Percentiles rank a stretch among this genome's conserved stretches.
phyloP scores from a whole-genome alignment of 2,797 vertebrate species.

The Picus viridis region DNA sequence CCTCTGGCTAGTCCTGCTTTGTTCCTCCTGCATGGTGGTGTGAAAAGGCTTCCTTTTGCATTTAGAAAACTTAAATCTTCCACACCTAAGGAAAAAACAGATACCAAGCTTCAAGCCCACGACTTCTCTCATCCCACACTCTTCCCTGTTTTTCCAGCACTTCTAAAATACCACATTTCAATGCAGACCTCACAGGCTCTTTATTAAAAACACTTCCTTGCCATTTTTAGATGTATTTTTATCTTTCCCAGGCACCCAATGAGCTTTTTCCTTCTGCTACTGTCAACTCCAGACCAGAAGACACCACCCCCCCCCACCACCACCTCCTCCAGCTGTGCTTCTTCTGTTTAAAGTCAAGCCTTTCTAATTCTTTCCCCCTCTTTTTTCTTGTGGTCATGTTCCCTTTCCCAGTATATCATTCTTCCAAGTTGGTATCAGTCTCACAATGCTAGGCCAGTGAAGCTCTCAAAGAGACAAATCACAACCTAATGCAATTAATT shows the following conservation, averaged over 20 bases:
- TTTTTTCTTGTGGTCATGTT: not conserved
- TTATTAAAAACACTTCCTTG: not conserved
- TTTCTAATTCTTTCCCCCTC: not conserved
- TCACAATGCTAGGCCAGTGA: not conserved
- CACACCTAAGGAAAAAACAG: conserved; percentile 17
- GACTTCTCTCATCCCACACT: conserved; percentile 42
- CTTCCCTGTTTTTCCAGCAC: conserved; percentile 9
- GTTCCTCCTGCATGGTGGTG: not conserved
- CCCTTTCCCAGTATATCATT: not conserved
- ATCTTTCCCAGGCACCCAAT: not conserved
- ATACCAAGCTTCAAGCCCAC: conserved; percentile 43
- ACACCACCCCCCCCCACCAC: not conserved
- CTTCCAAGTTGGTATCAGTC: not conserved
- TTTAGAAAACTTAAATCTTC: conserved; percentile 18
- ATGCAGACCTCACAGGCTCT: not conserved
- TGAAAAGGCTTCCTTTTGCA: conserved; percentile 3
- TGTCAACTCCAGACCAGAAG: not conserved
- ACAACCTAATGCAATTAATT: not conserved
- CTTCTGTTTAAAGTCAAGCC: not conserved
- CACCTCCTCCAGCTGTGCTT: not conserved
- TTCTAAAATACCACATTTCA: conserved; percentile 44
- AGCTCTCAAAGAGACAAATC: not conserved
- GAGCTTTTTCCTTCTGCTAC: not conserved
- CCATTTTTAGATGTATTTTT: conserved; percentile 9
- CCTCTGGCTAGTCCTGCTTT: not conserved